A percentile compares a stretch with the other conserved stretches of the same genome.
Conservation (phyloP, 2,888 invertebrate species). For the Dryococelus australis region DNA sequence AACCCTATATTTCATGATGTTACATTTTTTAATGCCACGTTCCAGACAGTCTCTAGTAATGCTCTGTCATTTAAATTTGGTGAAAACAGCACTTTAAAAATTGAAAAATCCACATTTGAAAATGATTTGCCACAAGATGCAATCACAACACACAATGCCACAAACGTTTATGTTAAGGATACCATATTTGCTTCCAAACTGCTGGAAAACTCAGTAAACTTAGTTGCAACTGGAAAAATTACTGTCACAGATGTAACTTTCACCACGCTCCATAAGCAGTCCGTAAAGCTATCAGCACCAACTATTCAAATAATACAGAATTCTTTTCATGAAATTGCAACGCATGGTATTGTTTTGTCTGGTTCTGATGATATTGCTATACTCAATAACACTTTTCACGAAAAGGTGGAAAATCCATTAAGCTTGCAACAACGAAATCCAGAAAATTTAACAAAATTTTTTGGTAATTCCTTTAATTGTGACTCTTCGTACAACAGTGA, state of each 20-base stretch:
- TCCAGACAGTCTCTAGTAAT: not conserved
- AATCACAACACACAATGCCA: not conserved
- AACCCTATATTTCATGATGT: not conserved
- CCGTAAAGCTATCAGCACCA: not conserved
- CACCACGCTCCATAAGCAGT: not conserved
- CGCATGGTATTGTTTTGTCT: not conserved
- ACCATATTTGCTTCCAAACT: not conserved
- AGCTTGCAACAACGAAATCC: not conserved
- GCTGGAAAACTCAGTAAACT: not conserved
- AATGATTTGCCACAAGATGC: not conserved
- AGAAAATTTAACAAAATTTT: not conserved
- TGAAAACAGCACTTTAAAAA: not conserved
- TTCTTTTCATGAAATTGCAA: not conserved
- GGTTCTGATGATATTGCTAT: not conserved
- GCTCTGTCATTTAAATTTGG: not conserved
- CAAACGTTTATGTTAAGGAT: not conserved
- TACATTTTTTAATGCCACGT: not conserved
- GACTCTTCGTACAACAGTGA: not conserved
- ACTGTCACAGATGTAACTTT: not conserved
- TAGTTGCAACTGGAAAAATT: not conserved
- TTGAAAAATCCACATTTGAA: not conserved
- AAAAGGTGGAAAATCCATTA: not conserved
- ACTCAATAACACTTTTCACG: not conserved
- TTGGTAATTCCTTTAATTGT: not conserved
- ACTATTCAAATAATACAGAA: not conserved